These are phyloP conservation scores for Episyrphus balteatus DNA, from an alignment of 1,140 invertebrate genomes.

Conservation along the genomic window DNA sequence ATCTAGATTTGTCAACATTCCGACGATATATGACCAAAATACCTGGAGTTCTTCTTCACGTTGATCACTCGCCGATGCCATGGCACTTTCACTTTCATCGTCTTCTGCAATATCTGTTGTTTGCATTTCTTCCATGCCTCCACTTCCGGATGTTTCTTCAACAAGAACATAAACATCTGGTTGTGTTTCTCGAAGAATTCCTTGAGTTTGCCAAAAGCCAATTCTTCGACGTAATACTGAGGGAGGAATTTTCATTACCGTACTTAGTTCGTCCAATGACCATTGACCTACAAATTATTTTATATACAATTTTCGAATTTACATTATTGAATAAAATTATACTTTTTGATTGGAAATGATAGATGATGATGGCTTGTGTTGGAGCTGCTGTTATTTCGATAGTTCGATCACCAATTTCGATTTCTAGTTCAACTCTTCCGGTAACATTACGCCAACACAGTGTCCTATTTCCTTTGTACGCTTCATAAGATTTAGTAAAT, in stretches of 20 bases:
- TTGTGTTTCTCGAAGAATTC: slow-evolving; percentile 63
- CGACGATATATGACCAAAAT: slow-evolving; percentile 94
- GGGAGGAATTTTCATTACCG: slow-evolving; percentile 71
- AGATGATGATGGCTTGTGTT: slow-evolving; percentile 87
- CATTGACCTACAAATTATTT: slow-evolving; percentile 45
- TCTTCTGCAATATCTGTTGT: slow-evolving; percentile 61
- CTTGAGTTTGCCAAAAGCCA: slow-evolving; percentile 83
- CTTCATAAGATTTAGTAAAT: slow-evolving; percentile 87
- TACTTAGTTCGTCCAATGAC: slow-evolving; percentile 72
- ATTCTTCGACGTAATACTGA: slow-evolving; percentile 75
- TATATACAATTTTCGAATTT: background rate
- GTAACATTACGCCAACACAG: slow-evolving; percentile 89
- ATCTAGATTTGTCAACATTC: slow-evolving; percentile 92
- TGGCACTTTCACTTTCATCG: slow-evolving; percentile 83
- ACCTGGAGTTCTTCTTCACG: slow-evolving; percentile 88
- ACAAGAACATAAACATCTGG: slow-evolving; percentile 66
- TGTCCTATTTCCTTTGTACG: slow-evolving; percentile 87
- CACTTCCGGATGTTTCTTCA: slow-evolving; percentile 53
- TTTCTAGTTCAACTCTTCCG: slow-evolving; percentile 81
- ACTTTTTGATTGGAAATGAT: slow-evolving; percentile 87
- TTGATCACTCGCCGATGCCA: slow-evolving; percentile 87
- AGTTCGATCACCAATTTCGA: slow-evolving; percentile 75
- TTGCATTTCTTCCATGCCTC: slow-evolving; percentile 36
- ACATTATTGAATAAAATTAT: slow-evolving; percentile 7
- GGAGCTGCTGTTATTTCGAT: slow-evolving; percentile 80